A percentile compares a stretch with the other conserved stretches of the same genome.
Conservation (phyloP, 2,797 vertebrate genomes). For the Botia kubotai region DNA sequence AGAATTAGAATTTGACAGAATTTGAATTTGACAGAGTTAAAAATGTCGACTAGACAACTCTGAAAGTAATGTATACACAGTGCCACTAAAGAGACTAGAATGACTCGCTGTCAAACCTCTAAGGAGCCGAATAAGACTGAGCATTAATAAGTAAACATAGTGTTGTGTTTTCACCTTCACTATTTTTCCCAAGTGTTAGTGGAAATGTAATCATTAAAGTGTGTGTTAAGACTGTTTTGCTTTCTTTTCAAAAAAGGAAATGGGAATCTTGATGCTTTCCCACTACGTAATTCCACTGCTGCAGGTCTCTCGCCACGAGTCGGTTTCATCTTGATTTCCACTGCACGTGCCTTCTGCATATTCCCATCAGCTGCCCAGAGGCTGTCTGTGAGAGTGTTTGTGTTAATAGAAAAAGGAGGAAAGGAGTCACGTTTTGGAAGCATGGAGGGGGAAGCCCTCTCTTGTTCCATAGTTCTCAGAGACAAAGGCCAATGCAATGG, state of each 20-base stretch:
- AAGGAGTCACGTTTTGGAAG: not conserved
- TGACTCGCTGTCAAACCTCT: conserved; percentile 11
- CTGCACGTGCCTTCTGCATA: conserved; percentile 11
- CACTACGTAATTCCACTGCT: conserved; percentile 34
- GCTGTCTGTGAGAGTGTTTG: conserved; percentile 39
- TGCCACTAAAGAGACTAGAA: conserved; percentile 4
- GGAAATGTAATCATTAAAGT: conserved; percentile 3
- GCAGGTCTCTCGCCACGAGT: conserved; percentile 32
- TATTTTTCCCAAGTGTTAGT: conserved; percentile 14
- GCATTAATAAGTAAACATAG: conserved; percentile 32
- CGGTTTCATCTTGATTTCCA: conserved; percentile 55
- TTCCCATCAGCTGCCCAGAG: conserved; percentile 36
- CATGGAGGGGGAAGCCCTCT: conserved; percentile 1
- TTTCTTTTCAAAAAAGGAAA: conserved; percentile 16
- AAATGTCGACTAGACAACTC: not conserved
- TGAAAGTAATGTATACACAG: conserved; percentile 16
- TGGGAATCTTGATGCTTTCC: conserved; percentile 17
- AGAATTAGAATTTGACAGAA: no score
- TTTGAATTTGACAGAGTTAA: no score
- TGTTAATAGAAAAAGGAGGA: conserved; percentile 2
- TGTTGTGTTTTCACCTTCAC: not conserved
- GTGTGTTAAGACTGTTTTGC: not conserved
- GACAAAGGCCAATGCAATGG: not conserved
- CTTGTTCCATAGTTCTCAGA: not conserved
- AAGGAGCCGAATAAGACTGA: conserved; percentile 15